Conservation (phyloP, 2,888 invertebrate species). For the Anaspis maculata region DNA sequence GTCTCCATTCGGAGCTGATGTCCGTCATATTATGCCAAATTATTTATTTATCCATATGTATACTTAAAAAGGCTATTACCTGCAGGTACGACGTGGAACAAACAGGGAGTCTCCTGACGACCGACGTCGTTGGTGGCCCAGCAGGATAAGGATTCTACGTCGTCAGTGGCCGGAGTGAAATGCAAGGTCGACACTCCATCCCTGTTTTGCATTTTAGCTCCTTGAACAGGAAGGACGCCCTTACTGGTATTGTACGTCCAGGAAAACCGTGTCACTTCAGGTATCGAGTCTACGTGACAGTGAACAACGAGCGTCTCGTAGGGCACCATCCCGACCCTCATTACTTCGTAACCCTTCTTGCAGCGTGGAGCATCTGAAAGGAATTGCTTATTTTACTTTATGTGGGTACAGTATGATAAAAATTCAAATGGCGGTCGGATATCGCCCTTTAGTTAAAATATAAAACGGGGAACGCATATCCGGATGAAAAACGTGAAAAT, state of each 20-base stretch:
- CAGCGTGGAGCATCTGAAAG: conserved; percentile 72
- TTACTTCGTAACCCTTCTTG: conserved; percentile 60
- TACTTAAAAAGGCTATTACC: conserved; percentile 51
- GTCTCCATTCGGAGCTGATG: too few relatives aligned
- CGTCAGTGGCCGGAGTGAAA: conserved; percentile 48
- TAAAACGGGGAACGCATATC: too few relatives aligned
- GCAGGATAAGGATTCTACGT: conserved; percentile 77
- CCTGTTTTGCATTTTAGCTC: conserved; percentile 48
- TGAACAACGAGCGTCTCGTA: conserved; percentile 65
- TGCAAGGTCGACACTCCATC: conserved; percentile 48
- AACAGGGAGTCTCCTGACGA: conserved; percentile 70
- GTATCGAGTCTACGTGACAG: conserved; percentile 77
- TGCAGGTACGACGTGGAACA: conserved; percentile 73
- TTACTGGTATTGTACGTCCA: conserved; percentile 80
- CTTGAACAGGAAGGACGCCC: conserved; percentile 61
- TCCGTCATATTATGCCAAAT: too few relatives aligned
- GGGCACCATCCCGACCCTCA: conserved; percentile 63
- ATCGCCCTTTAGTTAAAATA: too few relatives aligned
- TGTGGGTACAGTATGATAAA: too few relatives aligned
- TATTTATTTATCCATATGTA: too few relatives aligned
- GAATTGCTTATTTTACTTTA: too few relatives aligned
- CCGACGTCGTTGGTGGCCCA: conserved; percentile 83
- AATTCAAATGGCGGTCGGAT: too few relatives aligned
- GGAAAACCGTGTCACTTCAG: conserved; percentile 63
- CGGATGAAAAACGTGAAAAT: too few relatives aligned